phyloP scores from a whole-genome alignment of 2,113 vertebrate species.

The Axis porcinus region DNA sequence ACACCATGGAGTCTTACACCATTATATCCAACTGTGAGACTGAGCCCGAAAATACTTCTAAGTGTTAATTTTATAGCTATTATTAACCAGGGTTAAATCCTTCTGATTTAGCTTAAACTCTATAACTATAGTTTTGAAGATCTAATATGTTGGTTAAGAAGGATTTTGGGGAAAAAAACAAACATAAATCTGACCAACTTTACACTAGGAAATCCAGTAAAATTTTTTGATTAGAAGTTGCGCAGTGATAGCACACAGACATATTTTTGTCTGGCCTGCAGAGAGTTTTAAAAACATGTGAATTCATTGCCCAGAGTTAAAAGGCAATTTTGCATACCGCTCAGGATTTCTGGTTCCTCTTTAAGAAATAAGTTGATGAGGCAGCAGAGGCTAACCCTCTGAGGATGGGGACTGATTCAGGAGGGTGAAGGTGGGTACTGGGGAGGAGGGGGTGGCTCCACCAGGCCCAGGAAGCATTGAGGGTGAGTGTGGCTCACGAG shows the following conservation, averaged over 20 bases:
- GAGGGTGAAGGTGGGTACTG: neutral
- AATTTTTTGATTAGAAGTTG: neutral
- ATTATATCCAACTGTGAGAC: neutral
- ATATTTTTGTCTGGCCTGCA: neutral
- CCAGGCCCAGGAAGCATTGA: fast-evolving
- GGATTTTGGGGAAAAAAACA: neutral
- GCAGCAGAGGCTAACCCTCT: neutral
- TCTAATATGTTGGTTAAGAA: neutral
- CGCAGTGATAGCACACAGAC: too few relatives aligned
- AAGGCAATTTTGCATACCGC: neutral
- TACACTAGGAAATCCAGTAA: neutral
- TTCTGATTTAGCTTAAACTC: neutral
- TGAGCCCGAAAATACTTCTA: neutral
- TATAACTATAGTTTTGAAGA: neutral
- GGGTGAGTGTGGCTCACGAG: fast-evolving
- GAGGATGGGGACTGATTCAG: too few relatives aligned
- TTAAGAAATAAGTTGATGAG: neutral
- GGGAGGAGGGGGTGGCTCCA: neutral
- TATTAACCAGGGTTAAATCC: neutral
- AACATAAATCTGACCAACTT: neutral
- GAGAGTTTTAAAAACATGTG: neutral
- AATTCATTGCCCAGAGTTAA: neutral
- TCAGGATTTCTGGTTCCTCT: neutral
- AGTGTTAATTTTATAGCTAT: neutral
- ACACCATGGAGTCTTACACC: neutral